Evolutionary conservation across 35 echinoderm and acorn worm species (phyloP).

Genomic region (Anneissia japonica): DNA sequence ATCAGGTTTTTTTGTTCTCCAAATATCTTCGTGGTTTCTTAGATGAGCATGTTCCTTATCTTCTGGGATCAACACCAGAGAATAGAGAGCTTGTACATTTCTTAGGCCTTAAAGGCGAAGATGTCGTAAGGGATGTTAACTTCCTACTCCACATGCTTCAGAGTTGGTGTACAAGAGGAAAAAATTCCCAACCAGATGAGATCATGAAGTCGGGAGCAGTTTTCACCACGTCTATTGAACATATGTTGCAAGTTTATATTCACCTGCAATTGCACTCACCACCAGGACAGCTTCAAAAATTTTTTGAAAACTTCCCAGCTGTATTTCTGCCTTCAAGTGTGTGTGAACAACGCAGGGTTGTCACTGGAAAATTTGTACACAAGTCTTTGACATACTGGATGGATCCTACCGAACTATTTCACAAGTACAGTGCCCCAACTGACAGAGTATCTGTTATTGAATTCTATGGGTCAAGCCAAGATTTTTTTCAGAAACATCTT

Average conservation of each 20-base stretch:
- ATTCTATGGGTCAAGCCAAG: neutral
- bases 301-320: constrained; percentile 12
- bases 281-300: neutral
- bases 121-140: neutral
- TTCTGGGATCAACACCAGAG: neutral
- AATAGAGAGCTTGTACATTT: neutral
- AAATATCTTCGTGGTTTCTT: neutral
- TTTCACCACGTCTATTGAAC: neutral
- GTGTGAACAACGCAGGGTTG: neutral
- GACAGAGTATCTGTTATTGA: neutral
- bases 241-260: neutral
- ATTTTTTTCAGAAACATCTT: neutral
- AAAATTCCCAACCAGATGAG: neutral
- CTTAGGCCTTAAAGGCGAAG: neutral
- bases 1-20: neutral
- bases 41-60: neutral
- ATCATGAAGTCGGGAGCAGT: neutral
- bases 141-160: neutral
- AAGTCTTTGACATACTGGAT: neutral
- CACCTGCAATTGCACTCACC: neutral
- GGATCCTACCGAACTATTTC: neutral
- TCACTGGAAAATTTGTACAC: neutral
- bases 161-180: neutral
- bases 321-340: neutral
- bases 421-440: neutral